phyloP scores from a whole-genome alignment of 2,888 invertebrate species.

The Mycalesis mineus region DNA sequence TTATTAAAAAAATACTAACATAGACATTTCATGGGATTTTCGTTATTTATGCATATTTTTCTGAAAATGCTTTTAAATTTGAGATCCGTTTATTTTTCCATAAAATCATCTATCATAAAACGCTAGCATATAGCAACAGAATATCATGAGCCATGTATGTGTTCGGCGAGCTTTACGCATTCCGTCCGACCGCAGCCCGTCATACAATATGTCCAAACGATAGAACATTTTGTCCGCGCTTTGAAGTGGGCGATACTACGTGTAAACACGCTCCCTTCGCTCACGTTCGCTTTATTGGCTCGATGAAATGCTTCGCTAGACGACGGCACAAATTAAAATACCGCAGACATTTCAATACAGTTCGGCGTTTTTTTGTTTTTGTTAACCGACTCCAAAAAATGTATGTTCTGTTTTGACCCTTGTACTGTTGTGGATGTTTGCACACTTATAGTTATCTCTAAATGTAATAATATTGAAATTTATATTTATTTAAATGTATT shows the following conservation, averaged over 20 bases:
- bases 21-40: no score
- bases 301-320: slow-evolving; percentile 23
- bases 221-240: slow-evolving; percentile 31
- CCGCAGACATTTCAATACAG: slow-evolving; percentile 10
- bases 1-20: no score
- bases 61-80: no score
- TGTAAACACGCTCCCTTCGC: slow-evolving; percentile 35
- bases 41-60: no score
- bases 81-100: no score
- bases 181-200: slow-evolving; percentile 38
- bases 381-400: no score
- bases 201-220: slow-evolving; percentile 41
- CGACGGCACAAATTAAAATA: slow-evolving; percentile 17
- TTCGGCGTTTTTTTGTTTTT: neutral
- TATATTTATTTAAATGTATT: no score
- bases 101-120: no score
- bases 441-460: no score
- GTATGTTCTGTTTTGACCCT: no score
- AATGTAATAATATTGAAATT: no score
- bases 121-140: neutral
- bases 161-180: slow-evolving; percentile 33
- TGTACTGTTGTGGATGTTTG: no score
- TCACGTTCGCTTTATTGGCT: slow-evolving; percentile 28
- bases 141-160: neutral
- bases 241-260: slow-evolving; percentile 35